Evolutionary conservation across 37 sponge, comb jelly and placozoan genomes (phyloP), one percentile per base, ranked within the genome.

Genomic region (Cliona cf. orientalis): DNA sequence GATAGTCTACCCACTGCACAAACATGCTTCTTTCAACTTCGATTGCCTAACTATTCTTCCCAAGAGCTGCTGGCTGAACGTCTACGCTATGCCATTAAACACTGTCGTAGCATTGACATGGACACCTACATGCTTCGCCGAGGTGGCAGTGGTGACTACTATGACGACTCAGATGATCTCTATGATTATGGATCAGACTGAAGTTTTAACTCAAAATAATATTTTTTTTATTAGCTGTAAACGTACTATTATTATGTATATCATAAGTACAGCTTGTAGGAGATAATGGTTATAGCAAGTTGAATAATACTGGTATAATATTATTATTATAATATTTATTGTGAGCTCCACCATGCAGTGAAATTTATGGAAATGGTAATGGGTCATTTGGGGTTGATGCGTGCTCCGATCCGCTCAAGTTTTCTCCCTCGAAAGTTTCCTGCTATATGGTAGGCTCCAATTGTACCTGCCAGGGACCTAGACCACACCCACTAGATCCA

Each of bases 1-100:
- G 91, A 96, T 42, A 65, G 79, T 65, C 90, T 96, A 0, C 97
- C 97, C 19, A 96, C 94, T 9, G 58, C 97, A 32, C 97, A 96
- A 46, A 96, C 97, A 22, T 96, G 97, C 58, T 96, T 96, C 91
- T 96, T 96, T 69, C 97, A 96, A 53, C 75, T 96, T 36, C 72
- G 95, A 35, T 74, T 96, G 31, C 94, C 94, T 22, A 64, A 63
- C 36, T 96, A 96, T 76, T 44, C 82, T 2, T 88, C 94, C 7
- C 86, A 85, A 58, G 90, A 76, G 64, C 32, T 91, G 3, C 49
- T 96, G 69, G 91, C 89, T 39, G 91, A 94, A 46, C 59, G 81
- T 44, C 78, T 96, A 23, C 81, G 94, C 6, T 96, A 96, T 53
- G 94, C 97, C 49, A 96, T 96, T 35, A 81, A 63, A 76, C 78